phyloP scores from a whole-genome alignment of 2,888 invertebrate genomes.

The Andricus quercusramuli region DNA sequence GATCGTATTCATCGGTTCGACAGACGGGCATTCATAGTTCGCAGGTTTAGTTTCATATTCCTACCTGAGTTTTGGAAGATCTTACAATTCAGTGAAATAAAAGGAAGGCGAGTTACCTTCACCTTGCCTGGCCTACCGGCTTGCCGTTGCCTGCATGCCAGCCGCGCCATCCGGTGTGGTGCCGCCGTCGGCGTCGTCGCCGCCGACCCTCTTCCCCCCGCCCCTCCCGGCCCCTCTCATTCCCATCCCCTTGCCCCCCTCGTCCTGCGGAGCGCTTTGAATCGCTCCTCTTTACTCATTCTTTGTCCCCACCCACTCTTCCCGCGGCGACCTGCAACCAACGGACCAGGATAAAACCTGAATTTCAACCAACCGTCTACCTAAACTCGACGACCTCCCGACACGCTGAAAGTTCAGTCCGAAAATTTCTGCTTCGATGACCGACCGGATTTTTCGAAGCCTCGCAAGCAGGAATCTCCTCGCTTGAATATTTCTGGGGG shows the following conservation, averaged over 20 bases:
- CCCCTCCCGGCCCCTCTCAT: slow-evolving; percentile 45
- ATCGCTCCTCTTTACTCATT: slow-evolving; percentile 42
- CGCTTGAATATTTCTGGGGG: slow-evolving; percentile 49
- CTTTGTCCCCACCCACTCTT: slow-evolving; percentile 43
- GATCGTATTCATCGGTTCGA: slow-evolving; percentile 35
- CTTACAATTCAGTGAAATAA: slow-evolving; percentile 40
- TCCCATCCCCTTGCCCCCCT: slow-evolving; percentile 44
- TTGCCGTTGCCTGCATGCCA: slow-evolving; percentile 46
- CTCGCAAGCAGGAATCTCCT: slow-evolving; percentile 48
- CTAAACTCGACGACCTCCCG: slow-evolving; percentile 65
- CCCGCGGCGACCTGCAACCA: slow-evolving; percentile 56
- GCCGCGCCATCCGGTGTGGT: slow-evolving; percentile 40
- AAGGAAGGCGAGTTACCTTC: slow-evolving; percentile 40
- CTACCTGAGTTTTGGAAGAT: slow-evolving; percentile 42
- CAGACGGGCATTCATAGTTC: slow-evolving; percentile 35
- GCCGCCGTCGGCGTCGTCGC: slow-evolving; percentile 47
- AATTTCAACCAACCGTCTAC: slow-evolving; percentile 69
- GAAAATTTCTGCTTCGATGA: slow-evolving; percentile 58
- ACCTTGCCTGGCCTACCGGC: slow-evolving; percentile 55
- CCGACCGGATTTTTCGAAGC: slow-evolving; percentile 43
- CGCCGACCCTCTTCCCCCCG: background rate
- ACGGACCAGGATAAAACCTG: slow-evolving; percentile 66
- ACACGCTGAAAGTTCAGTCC: slow-evolving; percentile 60
- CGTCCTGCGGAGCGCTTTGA: slow-evolving; percentile 41
- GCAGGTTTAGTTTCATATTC: slow-evolving; percentile 36